Evolutionary conservation across 2,113 vertebrate species (phyloP).

Genomic region (Passer montanus): DNA sequence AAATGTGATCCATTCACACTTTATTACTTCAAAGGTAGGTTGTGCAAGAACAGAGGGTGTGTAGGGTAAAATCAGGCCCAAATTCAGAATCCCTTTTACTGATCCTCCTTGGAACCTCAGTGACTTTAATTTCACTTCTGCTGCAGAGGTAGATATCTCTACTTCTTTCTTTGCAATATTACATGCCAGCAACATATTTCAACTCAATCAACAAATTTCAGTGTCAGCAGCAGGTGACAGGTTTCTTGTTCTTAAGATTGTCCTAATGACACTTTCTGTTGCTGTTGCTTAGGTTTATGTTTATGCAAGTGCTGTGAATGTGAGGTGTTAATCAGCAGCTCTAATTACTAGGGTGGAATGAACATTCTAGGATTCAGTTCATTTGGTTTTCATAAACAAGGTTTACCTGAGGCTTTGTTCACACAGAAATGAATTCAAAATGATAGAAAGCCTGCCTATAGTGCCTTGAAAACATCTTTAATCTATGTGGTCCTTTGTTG

Average conservation of each 20-base stretch:
- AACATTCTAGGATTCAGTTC: conserved; percentile 48
- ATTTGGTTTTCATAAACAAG: conserved; percentile 62
- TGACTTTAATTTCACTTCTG: not conserved
- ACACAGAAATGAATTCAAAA: conserved; percentile 7
- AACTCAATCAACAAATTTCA: conserved; percentile 50
- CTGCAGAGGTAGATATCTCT: not conserved
- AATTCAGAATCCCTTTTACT: not conserved
- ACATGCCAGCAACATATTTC: conserved; percentile 29
- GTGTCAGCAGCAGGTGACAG: conserved; percentile 61
- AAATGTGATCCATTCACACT: not conserved
- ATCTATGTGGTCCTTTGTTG: not conserved
- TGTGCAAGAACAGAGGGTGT: not conserved
- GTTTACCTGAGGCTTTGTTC: conserved; percentile 55
- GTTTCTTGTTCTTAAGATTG: conserved; percentile 64
- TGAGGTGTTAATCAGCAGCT: conserved; percentile 66
- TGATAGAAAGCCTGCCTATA: not conserved
- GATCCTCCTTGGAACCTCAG: not conserved
- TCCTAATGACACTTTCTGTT: conserved; percentile 65
- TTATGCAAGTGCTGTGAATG: conserved; percentile 64
- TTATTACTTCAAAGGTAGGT: not conserved
- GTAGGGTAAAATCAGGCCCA: not conserved
- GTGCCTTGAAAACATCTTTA: not conserved
- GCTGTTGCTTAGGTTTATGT: conserved; percentile 63
- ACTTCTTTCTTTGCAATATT: not conserved
- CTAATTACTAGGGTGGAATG: conserved; percentile 65